Base-by-base conservation (phyloP, 2,797 vertebrate genomes). In the Muscicapa striata region DNA sequence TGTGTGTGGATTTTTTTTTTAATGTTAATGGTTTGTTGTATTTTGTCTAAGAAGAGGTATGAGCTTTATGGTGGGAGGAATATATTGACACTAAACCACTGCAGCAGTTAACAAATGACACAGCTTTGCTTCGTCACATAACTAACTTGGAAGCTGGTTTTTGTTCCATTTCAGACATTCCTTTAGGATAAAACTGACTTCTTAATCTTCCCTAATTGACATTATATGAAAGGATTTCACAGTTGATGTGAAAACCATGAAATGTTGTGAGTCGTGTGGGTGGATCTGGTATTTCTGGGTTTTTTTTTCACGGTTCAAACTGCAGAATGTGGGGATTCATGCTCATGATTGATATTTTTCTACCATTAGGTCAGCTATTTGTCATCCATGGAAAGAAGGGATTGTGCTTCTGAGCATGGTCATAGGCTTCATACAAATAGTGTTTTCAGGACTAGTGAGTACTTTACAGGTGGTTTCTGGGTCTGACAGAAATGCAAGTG, bases 1-100 rank as follows among this genome's bases (percentile, higher is more conserved):
- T 97, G 63, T 97, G 91, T 95, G 95, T 96, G 92, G 67, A 86
- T 82, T 46, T 54, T 43, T 67, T 84, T 58, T 79, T 89, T 26
- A 41, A 67, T 93, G 66, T 93, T 46, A 68, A 84, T 80, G 69
- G 13, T 79, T 96, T 94, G 83, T 89, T 94, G 43, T 94, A 57
- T 90, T 89, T 94, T 96, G 68, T 97, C 51, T 90, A 41, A 93
- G 80, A 95, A 75, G 59, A 94, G 63, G 62, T 68, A 70, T 90
- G 85, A 91, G 19, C 51, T 90, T 84, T 94, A 46, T 80, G 89
- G 79, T 80, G 90, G 91, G 89, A 90, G 74, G 85, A 74, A n/a
- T 80, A 54, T 79, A 49, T 63, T 95, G 68, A 45, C 41, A 36
- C 59, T 90, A 78, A 87, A 81, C 74, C 45, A 61, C 63, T 87